Conservation (phyloP, 2,113 vertebrate genomes). For the Clarias batrachus region DNA sequence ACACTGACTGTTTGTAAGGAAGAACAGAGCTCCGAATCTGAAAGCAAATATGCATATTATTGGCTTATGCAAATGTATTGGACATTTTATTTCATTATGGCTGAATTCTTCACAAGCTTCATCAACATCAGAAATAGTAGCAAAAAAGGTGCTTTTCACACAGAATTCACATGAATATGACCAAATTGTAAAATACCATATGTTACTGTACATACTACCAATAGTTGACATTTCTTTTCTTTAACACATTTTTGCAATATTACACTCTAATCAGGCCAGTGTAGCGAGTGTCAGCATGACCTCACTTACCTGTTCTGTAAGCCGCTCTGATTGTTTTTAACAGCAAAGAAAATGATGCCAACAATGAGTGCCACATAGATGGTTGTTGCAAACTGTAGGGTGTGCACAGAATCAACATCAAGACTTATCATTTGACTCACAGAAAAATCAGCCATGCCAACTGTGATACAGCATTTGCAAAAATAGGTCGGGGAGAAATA, state of each 20-base stretch:
- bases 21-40: constrained; percentile 89
- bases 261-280: neutral
- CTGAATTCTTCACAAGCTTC: neutral
- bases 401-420: neutral
- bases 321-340: constrained; percentile 75
- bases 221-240: neutral
- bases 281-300: neutral
- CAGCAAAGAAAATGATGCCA: constrained; percentile 83
- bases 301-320: constrained; percentile 85
- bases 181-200: too few relatives aligned
- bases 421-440: neutral
- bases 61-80: too few relatives aligned
- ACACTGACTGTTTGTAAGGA: constrained; percentile 89
- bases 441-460: neutral
- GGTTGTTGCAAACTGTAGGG: constrained; percentile 76
- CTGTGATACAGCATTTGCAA: too few relatives aligned
- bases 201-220: too few relatives aligned
- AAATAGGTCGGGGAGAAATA: too few relatives aligned
- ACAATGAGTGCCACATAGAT: constrained; percentile 79
- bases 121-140: too few relatives aligned
- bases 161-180: too few relatives aligned
- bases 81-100: too few relatives aligned
- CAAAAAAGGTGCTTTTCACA: too few relatives aligned
- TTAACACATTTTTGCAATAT: neutral
- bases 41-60: neutral